Percentiles rank a stretch among this genome's conserved stretches.
phyloP scores from a whole-genome alignment of 2,113 vertebrate species.

The Telmatochromis sp. region DNA sequence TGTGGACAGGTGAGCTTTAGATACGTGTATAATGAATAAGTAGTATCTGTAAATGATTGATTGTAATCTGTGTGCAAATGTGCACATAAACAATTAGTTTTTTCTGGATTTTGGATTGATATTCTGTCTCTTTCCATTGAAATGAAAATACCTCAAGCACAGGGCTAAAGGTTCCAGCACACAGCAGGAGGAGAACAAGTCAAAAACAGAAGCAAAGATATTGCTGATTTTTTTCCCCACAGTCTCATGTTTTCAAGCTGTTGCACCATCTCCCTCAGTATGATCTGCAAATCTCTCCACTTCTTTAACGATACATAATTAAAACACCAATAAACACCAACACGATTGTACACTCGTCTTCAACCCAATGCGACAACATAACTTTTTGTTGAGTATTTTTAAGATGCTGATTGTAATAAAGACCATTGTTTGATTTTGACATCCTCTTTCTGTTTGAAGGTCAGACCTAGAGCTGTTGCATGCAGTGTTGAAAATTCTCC shows the following conservation, averaged over 20 bases:
- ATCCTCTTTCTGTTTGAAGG: neutral
- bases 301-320: neutral
- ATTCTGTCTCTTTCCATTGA: neutral
- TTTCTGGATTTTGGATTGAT: neutral
- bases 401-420: neutral
- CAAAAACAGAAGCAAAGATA: neutral
- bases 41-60: neutral
- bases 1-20: neutral
- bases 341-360: neutral
- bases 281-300: neutral
- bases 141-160: neutral
- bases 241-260: neutral
- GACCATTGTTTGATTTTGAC: neutral
- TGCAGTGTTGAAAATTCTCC: neutral
- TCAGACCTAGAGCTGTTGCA: neutral
- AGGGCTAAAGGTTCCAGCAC: neutral
- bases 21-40: neutral
- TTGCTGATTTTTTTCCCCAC: fast-evolving
- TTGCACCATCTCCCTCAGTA: neutral
- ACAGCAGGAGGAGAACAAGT: neutral
- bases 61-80: neutral
- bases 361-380: neutral
- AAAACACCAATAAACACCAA: neutral
- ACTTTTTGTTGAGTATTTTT: neutral
- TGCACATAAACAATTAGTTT: neutral